Evolutionary conservation across 2,888 invertebrate species (phyloP), one percentile per base, ranked within the genome.

Genomic region (Bembecia ichneumoniformis): DNA sequence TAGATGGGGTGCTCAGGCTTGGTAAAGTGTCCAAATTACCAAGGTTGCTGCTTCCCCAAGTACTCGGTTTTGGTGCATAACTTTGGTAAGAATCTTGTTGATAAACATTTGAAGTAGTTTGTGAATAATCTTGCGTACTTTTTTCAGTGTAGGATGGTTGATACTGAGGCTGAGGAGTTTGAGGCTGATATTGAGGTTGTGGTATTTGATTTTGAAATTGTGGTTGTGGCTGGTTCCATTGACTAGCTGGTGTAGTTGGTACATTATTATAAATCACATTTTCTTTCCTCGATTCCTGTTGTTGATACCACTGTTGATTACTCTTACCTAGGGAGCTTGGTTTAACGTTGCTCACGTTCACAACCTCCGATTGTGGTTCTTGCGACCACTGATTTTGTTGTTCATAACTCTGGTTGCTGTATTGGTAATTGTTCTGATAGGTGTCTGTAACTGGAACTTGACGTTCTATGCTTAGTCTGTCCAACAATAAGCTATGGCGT

Each of bases 231-330:
- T 62, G 60, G 40, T 52, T 53, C 36, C 66, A 68, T 47, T 74
- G 74, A 50, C 66, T 65, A 47, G 53, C 59, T 35, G 65, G 64
- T 51, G 71, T 62, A 34, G 68, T 60, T 3, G 74, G 66, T 13
- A 34, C 46, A 51, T 77, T 77, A 55, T 79, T 80, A 48, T 74
- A 77, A 49, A 71, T 58, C 11, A 61, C 57, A 52, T 78, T 78
- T 49, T 80, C 78, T 53, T 66, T 75, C 40, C 64, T 74, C 35
- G 60, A 71, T 28, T 28, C 28, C 28, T 28, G 28, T 28, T 28
- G 80, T 58, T 84, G 82, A 52, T 80, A 87, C 87, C 87, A 87
- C 54, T 86, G 82, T 50, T 82, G 80, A 51, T 84, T 86, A 7
- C 77, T 79, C 20, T 84, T 86, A 9, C 77, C 79, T 20, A 87